These are phyloP conservation scores for Seriola rivoliana DNA, from an alignment of 2,113 vertebrate genomes.

Conservation along the genomic window DNA sequence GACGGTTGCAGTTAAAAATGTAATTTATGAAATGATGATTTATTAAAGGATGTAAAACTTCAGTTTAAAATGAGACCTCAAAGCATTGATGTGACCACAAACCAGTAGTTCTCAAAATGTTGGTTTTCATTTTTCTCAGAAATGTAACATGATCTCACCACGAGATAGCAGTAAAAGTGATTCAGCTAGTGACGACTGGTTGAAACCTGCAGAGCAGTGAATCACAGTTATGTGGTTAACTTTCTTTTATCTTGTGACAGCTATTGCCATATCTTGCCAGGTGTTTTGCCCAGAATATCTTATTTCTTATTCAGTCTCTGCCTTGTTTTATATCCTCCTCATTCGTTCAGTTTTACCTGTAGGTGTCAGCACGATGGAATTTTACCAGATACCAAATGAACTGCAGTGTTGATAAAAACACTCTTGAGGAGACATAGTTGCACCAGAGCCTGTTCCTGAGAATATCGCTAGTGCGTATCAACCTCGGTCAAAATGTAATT, in stretches of 20 bases:
- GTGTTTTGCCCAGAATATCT: slow-evolving; percentile 1
- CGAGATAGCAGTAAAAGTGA: not conserved
- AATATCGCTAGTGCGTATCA: not conserved
- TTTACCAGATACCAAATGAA: not conserved
- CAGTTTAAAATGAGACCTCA: slow-evolving; percentile 2
- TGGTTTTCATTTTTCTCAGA: not conserved
- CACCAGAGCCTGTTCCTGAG: not conserved
- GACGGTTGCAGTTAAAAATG: slow-evolving; percentile 79
- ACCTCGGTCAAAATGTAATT: not conserved
- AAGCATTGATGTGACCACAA: too few relatives aligned
- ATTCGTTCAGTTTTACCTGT: slow-evolving; percentile 34
- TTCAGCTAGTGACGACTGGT: not conserved
- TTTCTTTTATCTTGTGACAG: slow-evolving; percentile 16
- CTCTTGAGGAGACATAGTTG: slow-evolving; percentile 17
- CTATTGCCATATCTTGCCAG: slow-evolving; percentile 1
- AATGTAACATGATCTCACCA: not conserved
- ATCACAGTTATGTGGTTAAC: slow-evolving; percentile 22
- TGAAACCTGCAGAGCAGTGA: slow-evolving; percentile 10
- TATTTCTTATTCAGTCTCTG: slow-evolving; percentile 17
- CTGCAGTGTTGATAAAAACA: not conserved
- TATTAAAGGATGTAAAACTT: slow-evolving; percentile 79
- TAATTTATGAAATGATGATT: slow-evolving; percentile 83
- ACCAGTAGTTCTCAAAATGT: not conserved
- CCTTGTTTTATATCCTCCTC: not conserved
- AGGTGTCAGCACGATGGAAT: slow-evolving; percentile 33